Evolutionary conservation across 2,888 invertebrate species (phyloP).

Genomic region (Elegia similella): DNA sequence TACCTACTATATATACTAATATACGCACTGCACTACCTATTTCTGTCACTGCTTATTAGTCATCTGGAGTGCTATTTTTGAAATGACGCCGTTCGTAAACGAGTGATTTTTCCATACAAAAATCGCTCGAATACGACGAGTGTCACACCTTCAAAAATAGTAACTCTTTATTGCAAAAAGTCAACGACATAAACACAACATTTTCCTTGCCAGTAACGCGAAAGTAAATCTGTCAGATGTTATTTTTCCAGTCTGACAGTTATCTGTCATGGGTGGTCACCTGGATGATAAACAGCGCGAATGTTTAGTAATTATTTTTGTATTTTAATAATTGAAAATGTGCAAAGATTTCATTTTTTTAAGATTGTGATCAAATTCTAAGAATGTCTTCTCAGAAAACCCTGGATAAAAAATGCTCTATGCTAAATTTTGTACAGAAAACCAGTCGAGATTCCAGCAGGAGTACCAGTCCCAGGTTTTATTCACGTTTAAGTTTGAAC

Average conservation of each 20-base stretch:
- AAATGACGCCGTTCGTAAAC: no score
- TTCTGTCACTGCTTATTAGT: no score
- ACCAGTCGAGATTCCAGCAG: slow-evolving; percentile 33
- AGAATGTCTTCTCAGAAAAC: slow-evolving; percentile 42
- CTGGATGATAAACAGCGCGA: not conserved
- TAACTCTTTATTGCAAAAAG: no score
- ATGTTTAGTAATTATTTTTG: not conserved
- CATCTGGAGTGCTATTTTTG: no score
- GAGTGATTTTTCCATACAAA: no score
- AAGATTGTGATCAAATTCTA: not conserved
- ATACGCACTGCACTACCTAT: no score
- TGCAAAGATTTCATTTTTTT: not conserved
- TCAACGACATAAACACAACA: no score
- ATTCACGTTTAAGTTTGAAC: slow-evolving; percentile 6
- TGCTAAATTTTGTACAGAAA: slow-evolving; percentile 55
- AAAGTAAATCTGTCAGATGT: not conserved
- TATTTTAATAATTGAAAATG: not conserved
- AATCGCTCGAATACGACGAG: no score
- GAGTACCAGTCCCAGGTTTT: slow-evolving; percentile 35
- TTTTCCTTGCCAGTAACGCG: no score
- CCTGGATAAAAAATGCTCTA: slow-evolving; percentile 44
- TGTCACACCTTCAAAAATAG: no score
- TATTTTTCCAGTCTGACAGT: not conserved
- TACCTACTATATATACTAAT: no score
- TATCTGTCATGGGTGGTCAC: not conserved